These are phyloP conservation scores for Diploptera punctata DNA, from an alignment of 2,888 invertebrate species.

Conservation along the genomic window DNA sequence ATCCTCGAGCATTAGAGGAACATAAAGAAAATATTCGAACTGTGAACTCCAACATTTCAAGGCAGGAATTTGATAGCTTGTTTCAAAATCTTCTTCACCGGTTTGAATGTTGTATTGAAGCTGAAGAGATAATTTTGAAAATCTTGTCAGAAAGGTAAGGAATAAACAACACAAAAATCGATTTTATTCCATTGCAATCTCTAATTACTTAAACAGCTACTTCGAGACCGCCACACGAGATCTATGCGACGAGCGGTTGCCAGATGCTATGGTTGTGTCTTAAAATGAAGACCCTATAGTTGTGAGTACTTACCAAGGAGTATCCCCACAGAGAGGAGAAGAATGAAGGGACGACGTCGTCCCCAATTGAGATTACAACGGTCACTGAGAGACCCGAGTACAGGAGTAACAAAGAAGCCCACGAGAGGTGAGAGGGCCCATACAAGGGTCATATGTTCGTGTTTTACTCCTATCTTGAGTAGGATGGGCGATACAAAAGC, in stretches of 20 bases:
- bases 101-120: too few species aligned
- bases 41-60: too few species aligned
- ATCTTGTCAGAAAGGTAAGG: background rate
- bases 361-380: slow-evolving; percentile 82
- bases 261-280: too few species aligned
- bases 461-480: slow-evolving; percentile 90
- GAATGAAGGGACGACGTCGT: slow-evolving; percentile 89
- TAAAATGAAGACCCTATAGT: background rate
- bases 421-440: slow-evolving; percentile 95
- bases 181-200: too few species aligned
- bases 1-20: too few species aligned
- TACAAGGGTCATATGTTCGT: slow-evolving; percentile 92
- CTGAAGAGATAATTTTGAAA: background rate
- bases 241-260: too few species aligned
- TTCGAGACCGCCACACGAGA: too few species aligned
- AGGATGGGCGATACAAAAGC: slow-evolving; percentile 96
- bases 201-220: too few species aligned
- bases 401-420: slow-evolving; percentile 93
- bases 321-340: slow-evolving; percentile 87
- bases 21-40: too few species aligned
- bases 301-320: slow-evolving; percentile 77
- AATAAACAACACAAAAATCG: too few species aligned
- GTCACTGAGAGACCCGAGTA: slow-evolving; percentile 92
- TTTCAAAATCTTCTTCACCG: too few species aligned
- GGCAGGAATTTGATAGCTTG: too few species aligned